These are phyloP conservation scores for Triplophysa dalaica DNA, from an alignment of 2,113 vertebrate species.

Conservation along the genomic window DNA sequence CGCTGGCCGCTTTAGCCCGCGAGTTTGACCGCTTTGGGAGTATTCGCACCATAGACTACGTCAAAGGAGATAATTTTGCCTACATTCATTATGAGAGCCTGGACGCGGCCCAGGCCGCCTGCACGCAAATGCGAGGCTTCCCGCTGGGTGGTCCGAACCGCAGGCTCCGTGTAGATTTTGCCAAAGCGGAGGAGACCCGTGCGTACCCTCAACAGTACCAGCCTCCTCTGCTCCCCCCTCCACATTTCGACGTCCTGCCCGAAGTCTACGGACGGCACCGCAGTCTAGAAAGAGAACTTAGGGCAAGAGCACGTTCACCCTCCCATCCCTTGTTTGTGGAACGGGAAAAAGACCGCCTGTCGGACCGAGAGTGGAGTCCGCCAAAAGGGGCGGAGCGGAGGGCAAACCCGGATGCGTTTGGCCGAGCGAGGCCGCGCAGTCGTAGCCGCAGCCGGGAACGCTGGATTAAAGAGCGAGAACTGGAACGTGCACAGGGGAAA, in stretches of 20 bases:
- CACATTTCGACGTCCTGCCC: slow-evolving; percentile 84
- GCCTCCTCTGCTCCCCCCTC: slow-evolving; percentile 73
- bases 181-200: slow-evolving; percentile 88
- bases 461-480: slow-evolving; percentile 78
- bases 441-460: slow-evolving; percentile 90
- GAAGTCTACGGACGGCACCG: slow-evolving; percentile 86
- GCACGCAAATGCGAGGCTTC: slow-evolving; percentile 95
- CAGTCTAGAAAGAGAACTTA: slow-evolving; percentile 88
- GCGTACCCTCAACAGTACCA: slow-evolving; percentile 85
- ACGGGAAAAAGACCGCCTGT: slow-evolving; percentile 79
- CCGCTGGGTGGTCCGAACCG: slow-evolving; percentile 86
- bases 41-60: slow-evolving; percentile 94
- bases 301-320: slow-evolving; percentile 84
- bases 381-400: slow-evolving; percentile 82
- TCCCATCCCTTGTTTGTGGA: slow-evolving; percentile 82
- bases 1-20: slow-evolving; percentile 87
- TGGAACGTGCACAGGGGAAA: slow-evolving; percentile 73
- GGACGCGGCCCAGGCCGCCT: slow-evolving; percentile 93
- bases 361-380: slow-evolving; percentile 88
- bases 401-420: slow-evolving; percentile 79
- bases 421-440: slow-evolving; percentile 63
- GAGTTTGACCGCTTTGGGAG: slow-evolving; percentile 98
- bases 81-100: slow-evolving; percentile 97
- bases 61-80: slow-evolving; percentile 95
- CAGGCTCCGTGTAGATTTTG: slow-evolving; percentile 92